Evolutionary conservation across 2,888 invertebrate species (phyloP).

Genomic region (Trimorus sp.): DNA sequence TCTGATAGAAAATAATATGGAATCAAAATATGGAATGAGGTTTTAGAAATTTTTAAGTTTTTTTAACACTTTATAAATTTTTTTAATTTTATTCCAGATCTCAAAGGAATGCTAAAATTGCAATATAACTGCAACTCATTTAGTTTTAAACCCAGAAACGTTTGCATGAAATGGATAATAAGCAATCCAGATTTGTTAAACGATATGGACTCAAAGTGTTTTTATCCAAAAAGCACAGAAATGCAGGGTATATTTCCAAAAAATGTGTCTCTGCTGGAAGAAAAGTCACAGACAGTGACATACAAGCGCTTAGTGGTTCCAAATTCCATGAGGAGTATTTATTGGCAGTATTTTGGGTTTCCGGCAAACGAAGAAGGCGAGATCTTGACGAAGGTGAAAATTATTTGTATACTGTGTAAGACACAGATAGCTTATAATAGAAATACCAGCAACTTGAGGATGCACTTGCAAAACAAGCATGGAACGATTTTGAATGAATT

Average conservation of each 20-base stretch:
- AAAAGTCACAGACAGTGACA: constrained; percentile 77
- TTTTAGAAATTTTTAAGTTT: too few relatives aligned
- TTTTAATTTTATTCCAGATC: too few relatives aligned
- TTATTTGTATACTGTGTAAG: constrained; percentile 82
- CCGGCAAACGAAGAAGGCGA: constrained; percentile 82
- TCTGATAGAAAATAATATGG: too few relatives aligned
- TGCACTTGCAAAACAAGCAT: constrained; percentile 83
- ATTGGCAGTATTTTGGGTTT: constrained; percentile 83
- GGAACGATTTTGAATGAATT: constrained; percentile 78
- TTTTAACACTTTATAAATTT: too few relatives aligned
- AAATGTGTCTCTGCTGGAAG: constrained; percentile 74
- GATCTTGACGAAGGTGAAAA: constrained; percentile 81
- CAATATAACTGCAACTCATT: too few relatives aligned
- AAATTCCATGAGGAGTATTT: constrained; percentile 82
- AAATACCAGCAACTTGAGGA: constrained; percentile 82
- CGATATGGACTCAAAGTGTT: constrained; percentile 64
- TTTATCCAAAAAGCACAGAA: constrained; percentile 58
- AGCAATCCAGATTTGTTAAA: constrained; percentile 32
- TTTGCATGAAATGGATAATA: constrained; percentile 38
- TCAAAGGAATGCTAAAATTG: too few relatives aligned
- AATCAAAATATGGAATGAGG: too few relatives aligned
- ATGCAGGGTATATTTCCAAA: constrained; percentile 76
- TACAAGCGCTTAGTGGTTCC: constrained; percentile 82
- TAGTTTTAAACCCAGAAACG: not conserved
- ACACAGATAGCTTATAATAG: constrained; percentile 82